A percentile compares a stretch with the other conserved stretches of the same genome.
These are phyloP conservation scores for Procapra przewalskii DNA, from an alignment of 2,113 vertebrate genomes.

Conservation along the genomic window DNA sequence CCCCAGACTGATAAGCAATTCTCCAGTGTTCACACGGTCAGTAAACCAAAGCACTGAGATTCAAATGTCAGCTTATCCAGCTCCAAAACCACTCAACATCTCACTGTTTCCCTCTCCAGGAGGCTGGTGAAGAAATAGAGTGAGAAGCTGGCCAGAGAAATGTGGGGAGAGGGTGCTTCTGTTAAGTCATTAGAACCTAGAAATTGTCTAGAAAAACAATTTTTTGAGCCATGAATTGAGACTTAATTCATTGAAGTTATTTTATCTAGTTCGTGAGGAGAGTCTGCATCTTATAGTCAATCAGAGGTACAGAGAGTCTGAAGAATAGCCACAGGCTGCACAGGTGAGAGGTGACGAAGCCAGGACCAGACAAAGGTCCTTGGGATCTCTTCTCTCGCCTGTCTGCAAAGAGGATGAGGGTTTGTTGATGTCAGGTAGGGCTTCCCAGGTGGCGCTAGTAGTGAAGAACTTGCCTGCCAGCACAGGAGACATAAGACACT, in stretches of 20 bases:
- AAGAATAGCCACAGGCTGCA: neutral
- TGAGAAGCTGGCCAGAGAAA: neutral
- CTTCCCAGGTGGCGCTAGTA: neutral
- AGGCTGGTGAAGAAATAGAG: neutral
- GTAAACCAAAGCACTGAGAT: neutral
- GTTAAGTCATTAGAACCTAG: neutral
- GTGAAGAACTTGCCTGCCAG: neutral
- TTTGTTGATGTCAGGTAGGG: neutral
- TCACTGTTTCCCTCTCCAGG: neutral
- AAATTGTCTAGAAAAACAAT: neutral
- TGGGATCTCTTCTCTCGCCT: neutral
- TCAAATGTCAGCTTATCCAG: neutral
- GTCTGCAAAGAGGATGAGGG: neutral
- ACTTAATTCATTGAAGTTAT: neutral
- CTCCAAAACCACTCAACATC: neutral
- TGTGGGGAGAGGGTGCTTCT: neutral
- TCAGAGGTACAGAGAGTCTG: neutral
- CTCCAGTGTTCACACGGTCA: neutral
- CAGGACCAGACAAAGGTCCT: neutral
- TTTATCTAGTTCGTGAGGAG: neutral
- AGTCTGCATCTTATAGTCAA: neutral
- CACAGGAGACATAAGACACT: neutral
- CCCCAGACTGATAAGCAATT: fast-evolving
- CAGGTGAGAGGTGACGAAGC: neutral
- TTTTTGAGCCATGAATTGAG: neutral